Evolutionary conservation across 2,888 invertebrate species (phyloP).

Genomic region (Dryobotodes eremita): DNA sequence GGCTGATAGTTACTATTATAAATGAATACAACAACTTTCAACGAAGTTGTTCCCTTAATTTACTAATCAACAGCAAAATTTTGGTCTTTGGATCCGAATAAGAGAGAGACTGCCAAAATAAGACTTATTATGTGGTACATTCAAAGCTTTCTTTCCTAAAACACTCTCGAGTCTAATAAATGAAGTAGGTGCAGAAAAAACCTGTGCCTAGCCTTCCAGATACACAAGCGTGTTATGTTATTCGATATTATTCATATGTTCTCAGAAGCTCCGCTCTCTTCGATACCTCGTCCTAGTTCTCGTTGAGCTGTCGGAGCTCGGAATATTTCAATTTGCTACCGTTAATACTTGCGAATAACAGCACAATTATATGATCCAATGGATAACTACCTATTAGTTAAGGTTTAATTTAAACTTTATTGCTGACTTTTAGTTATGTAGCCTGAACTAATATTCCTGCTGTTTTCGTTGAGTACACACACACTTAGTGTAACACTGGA

Average conservation of each 20-base stretch:
- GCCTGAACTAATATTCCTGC: neutral
- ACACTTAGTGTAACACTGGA: neutral
- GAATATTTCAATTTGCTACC: constrained; percentile 46
- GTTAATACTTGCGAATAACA: constrained; percentile 45
- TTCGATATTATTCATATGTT: neutral
- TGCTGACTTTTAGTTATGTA: constrained; percentile 8
- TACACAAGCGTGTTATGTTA: too few species aligned
- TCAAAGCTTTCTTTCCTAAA: too few species aligned
- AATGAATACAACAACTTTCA: too few species aligned
- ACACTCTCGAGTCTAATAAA: neutral
- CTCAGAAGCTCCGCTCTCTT: neutral
- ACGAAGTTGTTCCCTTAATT: neutral
- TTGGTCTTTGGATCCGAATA: neutral
- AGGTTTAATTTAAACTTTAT: constrained; percentile 28
- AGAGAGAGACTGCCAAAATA: neutral
- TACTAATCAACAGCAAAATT: neutral
- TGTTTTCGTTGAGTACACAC: neutral
- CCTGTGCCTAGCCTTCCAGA: neutral
- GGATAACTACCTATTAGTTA: constrained; percentile 36
- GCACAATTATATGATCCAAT: constrained; percentile 29
- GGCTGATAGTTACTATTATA: neutral
- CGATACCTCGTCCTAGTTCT: constrained; percentile 4
- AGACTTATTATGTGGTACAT: neutral
- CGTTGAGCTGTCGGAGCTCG: constrained; percentile 9
- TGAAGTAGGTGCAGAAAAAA: neutral